phyloP scores from a whole-genome alignment of 2,888 invertebrate genomes.

The Drosophila nr. perissopoda region DNA sequence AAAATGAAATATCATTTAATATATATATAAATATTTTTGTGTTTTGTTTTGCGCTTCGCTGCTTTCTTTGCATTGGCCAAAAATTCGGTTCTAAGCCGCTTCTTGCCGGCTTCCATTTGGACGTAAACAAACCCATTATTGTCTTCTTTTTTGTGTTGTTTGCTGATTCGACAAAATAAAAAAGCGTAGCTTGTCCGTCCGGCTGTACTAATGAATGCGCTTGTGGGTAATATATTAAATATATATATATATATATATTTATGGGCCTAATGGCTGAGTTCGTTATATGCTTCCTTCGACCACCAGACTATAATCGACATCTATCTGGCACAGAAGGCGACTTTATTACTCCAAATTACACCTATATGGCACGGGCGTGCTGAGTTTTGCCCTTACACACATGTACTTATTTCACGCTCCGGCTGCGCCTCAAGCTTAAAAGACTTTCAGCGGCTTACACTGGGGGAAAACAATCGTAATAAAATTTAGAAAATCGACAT shows the following conservation, averaged over 20 bases:
- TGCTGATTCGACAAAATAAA: slow-evolving; percentile 13
- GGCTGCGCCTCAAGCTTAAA: slow-evolving; percentile 14
- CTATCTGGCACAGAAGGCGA: neutral
- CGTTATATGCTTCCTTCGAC: slow-evolving; percentile 44
- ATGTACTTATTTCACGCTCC: slow-evolving; percentile 31
- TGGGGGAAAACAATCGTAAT: neutral
- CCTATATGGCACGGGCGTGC: neutral
- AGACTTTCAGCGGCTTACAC: neutral
- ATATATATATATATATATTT: neutral
- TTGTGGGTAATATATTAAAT: slow-evolving; percentile 38
- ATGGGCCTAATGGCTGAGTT: slow-evolving; percentile 56
- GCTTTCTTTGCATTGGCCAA: slow-evolving; percentile 40
- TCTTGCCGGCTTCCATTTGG: slow-evolving; percentile 24
- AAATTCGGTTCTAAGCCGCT: slow-evolving; percentile 37
- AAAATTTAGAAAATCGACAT: neutral
- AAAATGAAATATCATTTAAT: slow-evolving; percentile 10
- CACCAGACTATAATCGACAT: slow-evolving; percentile 15
- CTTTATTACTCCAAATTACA: neutral
- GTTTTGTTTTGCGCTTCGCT: slow-evolving; percentile 25
- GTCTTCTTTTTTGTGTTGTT: slow-evolving; percentile 25
- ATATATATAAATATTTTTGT: neutral
- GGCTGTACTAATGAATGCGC: slow-evolving; percentile 49
- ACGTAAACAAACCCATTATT: slow-evolving; percentile 71
- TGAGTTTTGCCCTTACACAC: neutral
- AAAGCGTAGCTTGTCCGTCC: slow-evolving; percentile 8